phyloP scores from a whole-genome alignment of 2,888 invertebrate genomes.

The Cryptus viduatorius region DNA sequence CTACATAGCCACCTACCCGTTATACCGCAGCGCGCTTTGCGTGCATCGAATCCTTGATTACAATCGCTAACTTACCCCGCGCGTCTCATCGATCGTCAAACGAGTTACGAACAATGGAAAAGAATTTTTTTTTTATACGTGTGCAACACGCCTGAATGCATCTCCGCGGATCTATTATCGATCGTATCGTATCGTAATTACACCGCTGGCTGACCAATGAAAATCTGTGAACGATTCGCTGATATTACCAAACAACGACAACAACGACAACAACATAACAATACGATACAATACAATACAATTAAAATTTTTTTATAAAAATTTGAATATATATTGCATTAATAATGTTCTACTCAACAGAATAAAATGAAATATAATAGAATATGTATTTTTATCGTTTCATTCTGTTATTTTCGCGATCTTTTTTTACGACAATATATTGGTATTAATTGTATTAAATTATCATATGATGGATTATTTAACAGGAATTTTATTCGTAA shows the following conservation, averaged over 20 bases:
- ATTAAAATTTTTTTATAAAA: background rate
- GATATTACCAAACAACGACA: background rate
- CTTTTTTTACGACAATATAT: too few species aligned
- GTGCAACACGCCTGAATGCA: conserved; percentile 16
- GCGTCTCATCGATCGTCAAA: conserved; percentile 21
- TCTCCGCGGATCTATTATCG: conserved; percentile 20
- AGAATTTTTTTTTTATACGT: background rate
- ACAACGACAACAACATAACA: too few species aligned
- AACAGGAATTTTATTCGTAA: too few species aligned
- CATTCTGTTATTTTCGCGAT: too few species aligned
- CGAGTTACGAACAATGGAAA: conserved; percentile 30
- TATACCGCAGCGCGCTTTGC: conserved; percentile 24
- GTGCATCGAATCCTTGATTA: conserved; percentile 45
- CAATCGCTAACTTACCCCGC: conserved; percentile 18
- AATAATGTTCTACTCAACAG: background rate
- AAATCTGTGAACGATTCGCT: background rate
- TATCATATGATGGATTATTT: too few species aligned
- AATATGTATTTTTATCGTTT: too few species aligned
- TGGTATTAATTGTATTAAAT: too few species aligned
- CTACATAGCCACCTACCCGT: background rate
- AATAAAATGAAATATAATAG: background rate
- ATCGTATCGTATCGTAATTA: conserved; percentile 20
- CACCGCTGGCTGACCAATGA: background rate
- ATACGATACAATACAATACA: conserved; percentile 11
- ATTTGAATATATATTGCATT: background rate